phyloP scores from a whole-genome alignment of 2,113 vertebrate genomes.

The Phylloscopus trochiloides region DNA sequence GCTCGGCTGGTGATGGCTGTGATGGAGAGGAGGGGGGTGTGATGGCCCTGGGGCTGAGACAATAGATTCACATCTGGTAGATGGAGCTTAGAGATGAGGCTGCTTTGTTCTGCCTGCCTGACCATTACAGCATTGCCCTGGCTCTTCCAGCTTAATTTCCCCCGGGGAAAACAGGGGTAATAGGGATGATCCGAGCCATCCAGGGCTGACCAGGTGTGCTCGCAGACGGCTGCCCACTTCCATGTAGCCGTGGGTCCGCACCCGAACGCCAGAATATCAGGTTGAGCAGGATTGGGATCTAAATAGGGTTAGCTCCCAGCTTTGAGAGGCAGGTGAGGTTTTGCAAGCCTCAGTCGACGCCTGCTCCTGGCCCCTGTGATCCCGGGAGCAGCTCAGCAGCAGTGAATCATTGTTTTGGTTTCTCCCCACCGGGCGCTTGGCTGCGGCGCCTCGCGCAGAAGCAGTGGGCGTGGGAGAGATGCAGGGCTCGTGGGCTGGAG shows the following conservation, averaged over 20 bases:
- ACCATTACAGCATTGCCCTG: background rate
- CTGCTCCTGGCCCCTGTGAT: background rate
- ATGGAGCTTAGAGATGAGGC: background rate
- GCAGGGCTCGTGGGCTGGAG: background rate
- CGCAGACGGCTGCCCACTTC: background rate
- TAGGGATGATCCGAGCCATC: background rate
- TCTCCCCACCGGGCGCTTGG: background rate
- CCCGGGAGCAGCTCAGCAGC: background rate
- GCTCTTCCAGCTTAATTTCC: background rate
- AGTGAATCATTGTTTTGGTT: constrained; percentile 58
- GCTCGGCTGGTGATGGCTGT: background rate
- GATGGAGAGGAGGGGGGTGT: background rate
- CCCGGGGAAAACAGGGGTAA: background rate
- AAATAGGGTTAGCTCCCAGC: background rate
- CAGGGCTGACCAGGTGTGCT: background rate
- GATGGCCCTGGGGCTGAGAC: background rate
- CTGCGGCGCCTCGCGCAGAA: background rate
- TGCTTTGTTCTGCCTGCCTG: constrained; percentile 50
- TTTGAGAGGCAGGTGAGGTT: background rate
- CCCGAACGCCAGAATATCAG: background rate
- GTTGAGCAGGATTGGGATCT: background rate
- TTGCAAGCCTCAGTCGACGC: background rate
- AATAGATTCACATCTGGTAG: constrained; percentile 52
- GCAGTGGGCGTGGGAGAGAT: background rate
- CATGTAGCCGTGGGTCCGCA: rapidly evolving